Evolutionary conservation across 2,888 invertebrate genomes (phyloP), one percentile per base, ranked within the genome.

Genomic region (Athetis lepigone): DNA sequence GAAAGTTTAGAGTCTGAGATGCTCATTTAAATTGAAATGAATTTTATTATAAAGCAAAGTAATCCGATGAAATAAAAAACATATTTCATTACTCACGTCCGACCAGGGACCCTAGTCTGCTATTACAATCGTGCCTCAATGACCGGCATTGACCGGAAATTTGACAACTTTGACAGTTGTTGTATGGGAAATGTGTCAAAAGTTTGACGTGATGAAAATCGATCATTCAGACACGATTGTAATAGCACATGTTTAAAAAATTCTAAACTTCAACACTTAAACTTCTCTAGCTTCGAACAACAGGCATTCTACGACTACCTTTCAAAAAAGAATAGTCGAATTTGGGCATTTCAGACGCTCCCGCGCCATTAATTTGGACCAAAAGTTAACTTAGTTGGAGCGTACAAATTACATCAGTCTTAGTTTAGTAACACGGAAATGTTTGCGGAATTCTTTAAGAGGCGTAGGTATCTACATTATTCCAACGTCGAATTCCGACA

Each of bases 351-450:
- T 84, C 84, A 85, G 80, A 85, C 65, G 71, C 80, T 79, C 81
- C 77, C 81, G 85, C 83, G 76, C 85, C 92, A 91, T 92, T 91
- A 91, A 90, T 90, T 90, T 81, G 63, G 81, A 75, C 71, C 86
- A 85, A 73, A 85, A 88, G 88, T 86, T 88, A 90, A 85, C 85
- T 87, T 82, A 85, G 85, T 85, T 86, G 79, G 77, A 75, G 80
- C 80, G 81, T 83, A 87, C 86, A 90, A 91, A 91, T 91, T 88
- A 91, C 88, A 88, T 89, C 86, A 86, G 84, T 88, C 89, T 89
- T 88, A 89, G 88, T 89, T 89, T 82, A 82, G 86, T 82, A 82
- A 86, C 83, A 85, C 77, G 82, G 83, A 85, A 88, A 88, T 87
- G 86, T 87, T 84, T 72, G 74, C 77, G 70, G 84, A 88, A 88